These are phyloP conservation scores for Catharus bicknelli DNA, from an alignment of 2,113 vertebrate genomes.

Conservation along the genomic window DNA sequence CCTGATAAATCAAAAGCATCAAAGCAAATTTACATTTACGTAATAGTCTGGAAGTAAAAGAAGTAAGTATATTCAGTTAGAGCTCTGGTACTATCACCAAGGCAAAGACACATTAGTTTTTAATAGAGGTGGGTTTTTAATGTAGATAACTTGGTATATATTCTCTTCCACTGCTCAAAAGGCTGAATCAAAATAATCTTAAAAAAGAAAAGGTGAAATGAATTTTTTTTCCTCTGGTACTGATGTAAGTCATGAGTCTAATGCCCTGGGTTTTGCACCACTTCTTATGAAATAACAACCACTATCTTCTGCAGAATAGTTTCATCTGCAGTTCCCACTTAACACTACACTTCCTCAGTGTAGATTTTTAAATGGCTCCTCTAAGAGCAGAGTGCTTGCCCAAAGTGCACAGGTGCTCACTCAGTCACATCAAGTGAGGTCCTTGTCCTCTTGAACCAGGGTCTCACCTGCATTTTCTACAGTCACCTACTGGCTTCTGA, in stretches of 20 bases:
- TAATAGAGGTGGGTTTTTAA: neutral
- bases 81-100: neutral
- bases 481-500: neutral
- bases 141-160: neutral
- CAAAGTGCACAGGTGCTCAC: neutral
- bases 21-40: neutral
- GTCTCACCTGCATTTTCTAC: neutral
- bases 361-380: neutral
- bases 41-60: neutral
- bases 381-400: neutral
- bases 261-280: neutral
- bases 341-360: neutral
- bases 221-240: neutral
- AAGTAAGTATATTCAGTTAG: neutral
- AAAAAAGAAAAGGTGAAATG: neutral
- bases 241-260: neutral
- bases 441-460: neutral
- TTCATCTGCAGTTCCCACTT: neutral
- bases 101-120: neutral
- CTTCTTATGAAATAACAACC: neutral
- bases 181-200: fast-evolving
- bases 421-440: neutral
- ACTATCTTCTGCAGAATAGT: neutral
- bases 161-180: neutral
- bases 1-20: neutral